Base-by-base conservation (phyloP, 2,113 vertebrate species). In the Micromys minutus region DNA sequence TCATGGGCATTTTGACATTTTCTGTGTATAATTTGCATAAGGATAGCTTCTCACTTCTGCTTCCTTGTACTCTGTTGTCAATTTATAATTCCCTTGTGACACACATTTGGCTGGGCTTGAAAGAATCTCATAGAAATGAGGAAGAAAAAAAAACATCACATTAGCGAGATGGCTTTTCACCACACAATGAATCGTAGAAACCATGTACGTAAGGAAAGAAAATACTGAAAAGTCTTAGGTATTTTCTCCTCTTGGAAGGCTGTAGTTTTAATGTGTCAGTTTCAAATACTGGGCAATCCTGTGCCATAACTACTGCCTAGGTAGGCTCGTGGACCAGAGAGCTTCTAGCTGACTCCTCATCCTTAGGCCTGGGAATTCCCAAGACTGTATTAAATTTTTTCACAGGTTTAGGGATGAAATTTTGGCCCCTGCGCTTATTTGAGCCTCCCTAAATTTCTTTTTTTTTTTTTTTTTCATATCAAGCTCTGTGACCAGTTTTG, bases 51-150 rank as follows among this genome's bases (percentile, higher is more conserved):
- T 89, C 16, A 79, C 19, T 71, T 90, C 88, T 36, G 17, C 22
- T 93, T 91, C 24, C 80, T 80, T 8, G 8, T 75, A n/a, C 72
- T 95, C 22, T 69, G 76, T 24, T 24, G 17, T 90, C 69, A 81
- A 61, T 93, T 72, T 80, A 59, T 45, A 39, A 57, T 91, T 39
- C 47, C 47, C 75, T 29, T 65, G 63, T 36, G 61, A 83, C n/a
- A 65, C 4, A 24, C 87, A 6, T 84, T 89, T 96, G 87, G 93
- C 39, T 36, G 10, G 63, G 52, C 72, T 90, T 59, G 67, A 90
- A 91, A 95, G 71, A 90, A 42, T 93, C 93, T 79, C 65, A 80
- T 17, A 12, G 55, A 72, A 81, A 90, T 11, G 11, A 57, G 57
- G 36, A 90, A 88, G 55, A 24, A n/a, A 92, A 47, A 69, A n/a